Evolutionary conservation across 2,113 vertebrate species (phyloP).

Genomic region (Peucedramus taeniatus): DNA sequence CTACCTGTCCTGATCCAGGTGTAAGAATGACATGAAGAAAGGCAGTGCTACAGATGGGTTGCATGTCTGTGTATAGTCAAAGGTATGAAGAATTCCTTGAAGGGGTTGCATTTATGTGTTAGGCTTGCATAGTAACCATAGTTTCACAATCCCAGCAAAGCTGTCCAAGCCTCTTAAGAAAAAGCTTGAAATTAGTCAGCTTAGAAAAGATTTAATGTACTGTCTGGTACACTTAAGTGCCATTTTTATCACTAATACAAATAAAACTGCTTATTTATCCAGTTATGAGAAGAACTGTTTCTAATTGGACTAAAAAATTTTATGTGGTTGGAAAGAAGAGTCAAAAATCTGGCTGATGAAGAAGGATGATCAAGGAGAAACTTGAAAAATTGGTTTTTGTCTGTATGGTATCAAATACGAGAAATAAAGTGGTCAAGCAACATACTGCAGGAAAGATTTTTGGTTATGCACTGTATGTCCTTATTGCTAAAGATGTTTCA

Average conservation of each 20-base stretch:
- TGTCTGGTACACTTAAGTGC: not conserved
- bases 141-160: not conserved
- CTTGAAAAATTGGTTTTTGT: not conserved
- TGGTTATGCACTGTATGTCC: not conserved
- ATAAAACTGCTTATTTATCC: not conserved
- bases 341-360: not conserved
- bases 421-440: not conserved
- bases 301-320: not conserved
- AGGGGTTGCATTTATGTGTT: not conserved
- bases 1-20: not conserved
- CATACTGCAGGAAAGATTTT: not conserved
- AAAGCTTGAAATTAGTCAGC: not conserved
- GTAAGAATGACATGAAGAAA: not conserved
- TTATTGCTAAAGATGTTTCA: not conserved
- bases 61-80: not conserved
- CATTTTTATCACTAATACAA: not conserved
- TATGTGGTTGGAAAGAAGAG: not conserved
- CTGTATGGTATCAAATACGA: not conserved
- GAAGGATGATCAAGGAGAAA: too few relatives aligned
- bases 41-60: not conserved
- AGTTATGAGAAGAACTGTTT: not conserved
- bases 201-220: not conserved
- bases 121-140: not conserved
- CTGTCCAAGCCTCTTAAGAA: not conserved
- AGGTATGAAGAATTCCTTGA: not conserved